Evolutionary conservation across 2,888 invertebrate species (phyloP), one percentile per base, ranked within the genome.

Genomic region (Globia sparganii): DNA sequence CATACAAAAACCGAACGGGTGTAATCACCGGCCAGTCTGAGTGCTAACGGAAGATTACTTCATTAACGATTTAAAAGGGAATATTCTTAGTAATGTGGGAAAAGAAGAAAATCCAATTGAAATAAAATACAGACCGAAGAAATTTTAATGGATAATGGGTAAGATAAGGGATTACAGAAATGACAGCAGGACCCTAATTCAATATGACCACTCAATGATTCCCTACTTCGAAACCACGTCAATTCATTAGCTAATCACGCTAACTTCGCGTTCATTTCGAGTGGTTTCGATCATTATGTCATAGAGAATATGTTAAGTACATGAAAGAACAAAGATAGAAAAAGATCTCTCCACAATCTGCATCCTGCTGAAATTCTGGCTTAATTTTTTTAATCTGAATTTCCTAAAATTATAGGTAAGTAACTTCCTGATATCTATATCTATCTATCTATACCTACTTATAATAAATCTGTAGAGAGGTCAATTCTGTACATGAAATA

Each of bases 31-130:
- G 79, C 62, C 62, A 69, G 78, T 6, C 65, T 25, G 37, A 72
- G 64, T 73, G 62, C 72, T 76, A 80, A 83, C 75, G 72, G 80
- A 59, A 77, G 81, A 84, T 84, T 64, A 77, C 83, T 84, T 84
- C 74, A 84, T 84, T 80, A 77, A 67, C 59, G 74, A 75, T 80
- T 56, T 69, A 77, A 64, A 75, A 75, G 66, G 61, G 53, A 79
- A 65, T 62, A 72, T 37, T 34, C 34, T 58, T 43, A 64, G 58
- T 53, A 2, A 46, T 37, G 46, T 58, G n/a, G n/a, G 15, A 15
- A 61, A 43, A 34, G 18, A 65, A 9, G 25, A 46, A 49, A 6
- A 25, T 53, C 28, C 9, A 25, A 6, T 40, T 58, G 5, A n/a
- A 28, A 34, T 1, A 21, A 61, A 31, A 66, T 18, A 21, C 21